Conservation (phyloP, 2,888 invertebrate genomes). For the Drosophila differens region DNA sequence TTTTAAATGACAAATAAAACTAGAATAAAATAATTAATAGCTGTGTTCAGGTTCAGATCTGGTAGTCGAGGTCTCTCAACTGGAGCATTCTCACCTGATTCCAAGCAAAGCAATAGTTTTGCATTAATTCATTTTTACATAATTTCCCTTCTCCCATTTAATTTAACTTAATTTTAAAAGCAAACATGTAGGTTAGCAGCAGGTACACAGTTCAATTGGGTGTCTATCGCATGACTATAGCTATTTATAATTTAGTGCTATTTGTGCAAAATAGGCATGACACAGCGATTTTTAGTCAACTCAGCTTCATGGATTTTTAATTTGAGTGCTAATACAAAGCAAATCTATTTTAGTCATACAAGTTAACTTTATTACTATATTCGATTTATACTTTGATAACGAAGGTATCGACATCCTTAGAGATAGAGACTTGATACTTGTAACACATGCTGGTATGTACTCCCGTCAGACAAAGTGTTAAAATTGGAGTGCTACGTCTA, state of each 20-base stretch:
- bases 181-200: background rate
- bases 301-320: background rate
- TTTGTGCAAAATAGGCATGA: conserved; percentile 41
- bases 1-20: background rate
- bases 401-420: too few species aligned
- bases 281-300: background rate
- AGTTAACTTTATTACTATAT: background rate
- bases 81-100: background rate
- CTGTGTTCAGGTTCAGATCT: background rate
- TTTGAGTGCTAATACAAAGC: conserved; percentile 7
- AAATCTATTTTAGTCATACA: background rate
- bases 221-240: conserved; percentile 10
- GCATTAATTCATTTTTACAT: background rate
- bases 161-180: background rate
- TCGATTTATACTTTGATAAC: background rate
- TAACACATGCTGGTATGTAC: too few species aligned
- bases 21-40: background rate
- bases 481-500: too few species aligned
- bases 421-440: too few species aligned
- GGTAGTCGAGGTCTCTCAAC: background rate
- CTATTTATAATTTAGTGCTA: background rate
- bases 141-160: background rate
- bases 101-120: background rate
- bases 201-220: conserved; percentile 32
- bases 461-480: too few species aligned